A percentile compares a stretch with the other conserved stretches of the same genome.
phyloP scores from a whole-genome alignment of 2,888 invertebrate genomes.

The Drosophila neotestacea region DNA sequence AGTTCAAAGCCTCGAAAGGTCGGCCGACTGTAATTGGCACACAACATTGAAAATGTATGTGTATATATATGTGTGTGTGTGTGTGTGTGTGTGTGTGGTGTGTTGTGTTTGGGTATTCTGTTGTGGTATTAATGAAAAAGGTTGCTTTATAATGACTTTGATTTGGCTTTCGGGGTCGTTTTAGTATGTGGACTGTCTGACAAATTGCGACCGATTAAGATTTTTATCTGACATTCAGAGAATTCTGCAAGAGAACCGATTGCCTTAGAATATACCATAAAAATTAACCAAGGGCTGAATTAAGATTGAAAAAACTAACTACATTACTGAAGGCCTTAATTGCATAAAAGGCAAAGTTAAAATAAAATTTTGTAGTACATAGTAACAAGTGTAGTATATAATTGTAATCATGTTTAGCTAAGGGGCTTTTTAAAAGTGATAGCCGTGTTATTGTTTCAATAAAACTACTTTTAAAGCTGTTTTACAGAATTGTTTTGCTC shows the following conservation, averaged over 20 bases:
- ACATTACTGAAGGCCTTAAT: not conserved
- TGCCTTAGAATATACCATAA: not conserved
- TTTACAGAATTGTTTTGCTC: not conserved
- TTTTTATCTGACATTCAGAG: conserved; percentile 61
- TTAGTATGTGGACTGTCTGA: conserved; percentile 35
- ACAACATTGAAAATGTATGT: conserved; percentile 16
- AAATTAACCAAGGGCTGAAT: not conserved
- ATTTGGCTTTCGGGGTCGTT: conserved; percentile 26
- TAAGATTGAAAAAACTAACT: too few relatives aligned
- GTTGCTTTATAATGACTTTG: conserved; percentile 42
- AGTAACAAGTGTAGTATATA: not conserved
- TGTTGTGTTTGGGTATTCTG: conserved; percentile 3
- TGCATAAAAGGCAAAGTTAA: not conserved
- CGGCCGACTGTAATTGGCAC: conserved; percentile 36
- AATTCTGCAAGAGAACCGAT: conserved; percentile 35
- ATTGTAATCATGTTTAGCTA: too few relatives aligned
- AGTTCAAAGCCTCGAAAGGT: conserved; percentile 35
- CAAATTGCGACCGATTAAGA: conserved; percentile 76
- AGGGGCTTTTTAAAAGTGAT: too few relatives aligned
- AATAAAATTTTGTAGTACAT: not conserved
- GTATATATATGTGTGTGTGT: conserved; percentile 4
- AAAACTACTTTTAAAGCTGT: not conserved
- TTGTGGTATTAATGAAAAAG: conserved; percentile 54
- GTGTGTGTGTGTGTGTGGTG: conserved; percentile 7
- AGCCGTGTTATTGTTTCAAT: not conserved